phyloP scores from a whole-genome alignment of 2,888 invertebrate species.

The Zaprionus bogoriensis region DNA sequence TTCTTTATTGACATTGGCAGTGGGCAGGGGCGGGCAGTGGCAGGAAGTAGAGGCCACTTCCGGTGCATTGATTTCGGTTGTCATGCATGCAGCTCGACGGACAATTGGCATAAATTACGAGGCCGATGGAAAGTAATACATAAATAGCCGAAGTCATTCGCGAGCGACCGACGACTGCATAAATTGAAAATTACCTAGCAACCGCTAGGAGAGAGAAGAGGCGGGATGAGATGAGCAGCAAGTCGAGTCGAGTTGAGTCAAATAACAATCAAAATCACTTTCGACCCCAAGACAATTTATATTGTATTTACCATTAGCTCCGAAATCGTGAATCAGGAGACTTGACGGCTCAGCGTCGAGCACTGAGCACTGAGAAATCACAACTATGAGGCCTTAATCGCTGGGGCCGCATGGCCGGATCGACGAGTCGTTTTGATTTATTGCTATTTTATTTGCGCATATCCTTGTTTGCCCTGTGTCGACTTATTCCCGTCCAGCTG shows the following conservation, averaged over 20 bases:
- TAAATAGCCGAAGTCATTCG: slow-evolving; percentile 21
- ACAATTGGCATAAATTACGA: slow-evolving; percentile 60
- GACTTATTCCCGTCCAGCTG: slow-evolving; percentile 24
- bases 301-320: no score
- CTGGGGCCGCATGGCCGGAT: slow-evolving; percentile 66
- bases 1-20: slow-evolving; percentile 59
- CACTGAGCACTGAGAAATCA: slow-evolving; percentile 47
- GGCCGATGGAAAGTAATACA: slow-evolving; percentile 26
- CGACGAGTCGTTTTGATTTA: slow-evolving; percentile 77
- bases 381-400: slow-evolving; percentile 70
- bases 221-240: no score
- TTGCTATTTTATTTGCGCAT: slow-evolving; percentile 77
- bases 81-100: slow-evolving; percentile 53
- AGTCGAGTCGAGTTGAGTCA: slow-evolving; percentile 40
- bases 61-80: slow-evolving; percentile 65
- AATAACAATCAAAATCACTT: slow-evolving; percentile 77
- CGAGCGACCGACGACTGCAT: slow-evolving; percentile 8
- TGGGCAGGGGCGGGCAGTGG: neutral
- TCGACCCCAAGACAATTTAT: slow-evolving; percentile 74
- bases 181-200: slow-evolving; percentile 45
- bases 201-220: slow-evolving; percentile 7
- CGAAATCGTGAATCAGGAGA: no score
- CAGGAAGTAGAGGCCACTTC: slow-evolving; percentile 31
- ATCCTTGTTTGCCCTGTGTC: slow-evolving; percentile 68
- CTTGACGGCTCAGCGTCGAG: no score